These are phyloP conservation scores for Herminia tarsipennalis DNA, from an alignment of 2,888 invertebrate species.

Conservation along the genomic window DNA sequence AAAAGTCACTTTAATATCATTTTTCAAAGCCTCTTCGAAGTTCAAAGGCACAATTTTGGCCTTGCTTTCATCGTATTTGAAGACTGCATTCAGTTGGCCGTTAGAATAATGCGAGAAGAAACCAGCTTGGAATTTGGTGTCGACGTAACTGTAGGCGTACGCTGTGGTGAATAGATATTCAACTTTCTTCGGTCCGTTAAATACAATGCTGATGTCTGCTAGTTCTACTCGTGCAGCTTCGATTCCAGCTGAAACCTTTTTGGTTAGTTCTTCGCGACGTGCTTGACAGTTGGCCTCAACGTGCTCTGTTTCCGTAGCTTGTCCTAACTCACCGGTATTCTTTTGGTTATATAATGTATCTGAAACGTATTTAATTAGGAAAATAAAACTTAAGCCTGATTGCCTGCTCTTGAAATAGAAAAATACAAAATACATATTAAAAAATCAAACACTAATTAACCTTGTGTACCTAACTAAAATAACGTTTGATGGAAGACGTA, in stretches of 20 bases:
- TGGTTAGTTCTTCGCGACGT: constrained; percentile 81
- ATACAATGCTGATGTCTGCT: constrained; percentile 81
- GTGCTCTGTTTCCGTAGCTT: no score
- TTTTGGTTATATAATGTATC: no score
- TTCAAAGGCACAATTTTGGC: constrained; percentile 82
- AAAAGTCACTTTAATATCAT: constrained; percentile 77
- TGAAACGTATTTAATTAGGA: no score
- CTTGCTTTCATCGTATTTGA: constrained; percentile 58
- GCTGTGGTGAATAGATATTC: constrained; percentile 83
- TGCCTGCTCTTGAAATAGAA: no score
- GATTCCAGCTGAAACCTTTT: constrained; percentile 84
- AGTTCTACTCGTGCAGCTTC: constrained; percentile 76
- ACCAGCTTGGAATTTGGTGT: constrained; percentile 81
- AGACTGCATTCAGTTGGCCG: constrained; percentile 77
- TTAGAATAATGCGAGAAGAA: constrained; percentile 70
- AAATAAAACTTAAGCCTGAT: no score
- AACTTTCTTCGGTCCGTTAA: constrained; percentile 80
- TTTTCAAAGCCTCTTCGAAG: constrained; percentile 81
- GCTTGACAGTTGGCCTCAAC: constrained; percentile 49
- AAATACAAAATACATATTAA: no score
- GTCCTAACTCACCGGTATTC: no score
- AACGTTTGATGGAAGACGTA: no score
- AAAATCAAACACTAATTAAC: no score
- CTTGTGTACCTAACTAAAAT: no score
- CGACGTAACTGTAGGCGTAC: constrained; percentile 81